Base-by-base conservation (phyloP, 2,888 invertebrate species). In the Pristionchus arcanus region DNA sequence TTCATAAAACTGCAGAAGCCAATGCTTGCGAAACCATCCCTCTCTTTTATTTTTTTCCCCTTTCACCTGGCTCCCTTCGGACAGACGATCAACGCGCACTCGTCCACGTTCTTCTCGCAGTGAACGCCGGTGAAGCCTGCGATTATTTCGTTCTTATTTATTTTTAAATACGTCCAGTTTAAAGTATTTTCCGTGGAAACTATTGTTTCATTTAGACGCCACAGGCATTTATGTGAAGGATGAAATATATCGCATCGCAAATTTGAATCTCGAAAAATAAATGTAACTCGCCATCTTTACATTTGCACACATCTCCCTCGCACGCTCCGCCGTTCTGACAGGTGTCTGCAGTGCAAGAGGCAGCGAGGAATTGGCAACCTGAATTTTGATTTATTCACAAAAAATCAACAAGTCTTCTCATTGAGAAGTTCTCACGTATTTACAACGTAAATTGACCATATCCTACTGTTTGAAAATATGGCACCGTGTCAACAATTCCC, bases 221-320 rank as follows among this genome's bases (percentile, higher is more conserved):
- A 19, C 59, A 25, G 5, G 19, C 19, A 59, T 25, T 59, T 4
- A 25, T 15, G 25, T 15, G 59, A 28, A 68, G 1, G 5, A 68
- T 68, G 68, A 68, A 68, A 68, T 21, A 59, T 59, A 68, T 68
- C n/a, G n/a, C 15, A 68, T 28, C n/a, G 31, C 31, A 9, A 49
- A 49, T 1, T 49, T n/a, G 11, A 49, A 13, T 49, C 13, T 49
- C 42, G 42, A 49, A 49, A 28, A 81, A 34, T n/a, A 81, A 19
- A 5, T 49, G n/a, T 3, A 25, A 25, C 63, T 81, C 63, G 92
- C 98, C 98, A 77, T 97, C 97, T 21, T 97, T 97, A 95, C 98
- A 98, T 49, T 97, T 95, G 94, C 98, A 98, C 87, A 98, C 98
- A 31, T 94, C 94, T 71, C 92, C 91, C 59, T 91, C 87, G 84